Base-by-base conservation (phyloP, 2,888 invertebrate species). In the Lasioglossum figueresi region DNA sequence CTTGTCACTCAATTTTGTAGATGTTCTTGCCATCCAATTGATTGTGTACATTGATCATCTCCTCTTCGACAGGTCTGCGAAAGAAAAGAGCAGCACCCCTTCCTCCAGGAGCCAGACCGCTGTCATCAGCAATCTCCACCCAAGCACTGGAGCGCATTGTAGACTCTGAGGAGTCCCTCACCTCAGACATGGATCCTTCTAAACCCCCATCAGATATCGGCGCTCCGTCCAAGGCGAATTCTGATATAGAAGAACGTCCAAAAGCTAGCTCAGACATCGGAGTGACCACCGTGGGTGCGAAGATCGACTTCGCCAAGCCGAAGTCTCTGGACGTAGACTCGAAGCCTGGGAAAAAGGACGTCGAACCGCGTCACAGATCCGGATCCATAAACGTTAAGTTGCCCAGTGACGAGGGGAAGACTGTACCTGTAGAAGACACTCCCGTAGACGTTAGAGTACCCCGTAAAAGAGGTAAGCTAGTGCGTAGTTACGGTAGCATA, bases 81-180 rank as follows among this genome's bases (percentile, higher is more conserved):
- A 96, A 96, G 93, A 96, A 96, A 93, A 96, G 96, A 90, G 96
- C 96, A 19, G 96, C 96, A 2, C 96, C 96, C 43, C 96, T 96
- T 19, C 94, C 95, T 16, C 91, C 93, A 5, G 91, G 91, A 23
- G 89, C 93, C 23, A 93, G 92, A 14, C 90, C 93, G 23, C 88
- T 92, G 56, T 93, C 93, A 0, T 94, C 94, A 1, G 94, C 94
- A 4, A 94, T 94, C 45, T 94, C 94, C 5, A 92, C 90, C 4
- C 94, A 94, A 78, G 93, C 92, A 4, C 82, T 95, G 19, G 94
- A 95, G 74, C 93, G 94, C n/a, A 95, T 94, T 48, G 91, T 94
- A 27, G 94, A 95, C 72, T 95, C 95, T 4, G 95, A 94, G 70
- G 95, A 94, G 74, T 94, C 94, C 4, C 85, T 94, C 5, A 95